Evolutionary conservation across 2,888 invertebrate genomes (phyloP).

Genomic region (Standfussiana lucernea): DNA sequence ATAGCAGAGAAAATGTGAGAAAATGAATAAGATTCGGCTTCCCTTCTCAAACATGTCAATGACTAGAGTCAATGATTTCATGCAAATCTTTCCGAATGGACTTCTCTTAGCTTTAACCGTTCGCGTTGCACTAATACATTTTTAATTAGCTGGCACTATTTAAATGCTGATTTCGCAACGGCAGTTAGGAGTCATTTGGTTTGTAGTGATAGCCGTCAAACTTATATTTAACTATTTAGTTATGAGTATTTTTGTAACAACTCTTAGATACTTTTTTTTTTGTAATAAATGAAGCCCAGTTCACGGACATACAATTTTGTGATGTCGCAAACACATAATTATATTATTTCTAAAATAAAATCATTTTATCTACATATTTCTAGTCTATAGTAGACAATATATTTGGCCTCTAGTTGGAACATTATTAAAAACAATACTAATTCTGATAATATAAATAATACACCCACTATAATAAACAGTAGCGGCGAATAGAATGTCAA

Average conservation of each 20-base stretch:
- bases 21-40: background rate
- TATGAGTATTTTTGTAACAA: background rate
- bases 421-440: slow-evolving; percentile 19
- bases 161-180: background rate
- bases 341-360: slow-evolving; percentile 21
- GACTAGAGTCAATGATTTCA: background rate
- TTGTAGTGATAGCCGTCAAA: background rate
- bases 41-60: background rate
- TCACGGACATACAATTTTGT: slow-evolving; percentile 37
- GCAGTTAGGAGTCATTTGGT: background rate
- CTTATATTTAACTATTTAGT: background rate
- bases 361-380: slow-evolving; percentile 36
- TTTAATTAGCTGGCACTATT: background rate
- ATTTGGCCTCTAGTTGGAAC: slow-evolving; percentile 63
- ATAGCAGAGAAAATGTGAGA: background rate
- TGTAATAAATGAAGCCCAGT: slow-evolving; percentile 25
- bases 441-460: slow-evolving; percentile 13
- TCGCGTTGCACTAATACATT: background rate
- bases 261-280: background rate
- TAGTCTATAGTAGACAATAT: slow-evolving; percentile 49
- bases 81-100: background rate
- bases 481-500: background rate
- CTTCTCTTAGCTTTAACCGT: background rate
- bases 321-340: slow-evolving; percentile 29
- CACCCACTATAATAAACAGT: background rate